Conservation (phyloP, 2,797 vertebrate species). For the Lophotriccus pileatus region DNA sequence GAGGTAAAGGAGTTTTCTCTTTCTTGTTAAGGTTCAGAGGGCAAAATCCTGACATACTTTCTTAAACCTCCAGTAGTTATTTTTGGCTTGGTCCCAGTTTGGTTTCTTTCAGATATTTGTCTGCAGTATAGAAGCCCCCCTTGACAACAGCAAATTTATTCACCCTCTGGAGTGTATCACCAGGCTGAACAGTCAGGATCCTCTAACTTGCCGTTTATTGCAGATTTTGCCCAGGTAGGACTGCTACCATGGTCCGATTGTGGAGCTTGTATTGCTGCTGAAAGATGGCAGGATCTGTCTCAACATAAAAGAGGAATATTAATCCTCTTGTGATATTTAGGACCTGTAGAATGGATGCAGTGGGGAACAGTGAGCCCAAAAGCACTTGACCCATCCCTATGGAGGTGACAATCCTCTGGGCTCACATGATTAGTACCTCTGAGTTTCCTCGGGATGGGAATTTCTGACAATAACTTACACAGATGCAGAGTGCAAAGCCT, state of each 20-base stretch:
- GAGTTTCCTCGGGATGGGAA: neutral
- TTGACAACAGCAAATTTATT: neutral
- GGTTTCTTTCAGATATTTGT: neutral
- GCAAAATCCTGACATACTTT: slow-evolving; percentile 2
- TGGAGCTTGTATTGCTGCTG: neutral
- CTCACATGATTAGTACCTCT: neutral
- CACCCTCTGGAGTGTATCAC: neutral
- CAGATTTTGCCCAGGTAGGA: neutral
- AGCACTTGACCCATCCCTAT: neutral
- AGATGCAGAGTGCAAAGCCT: neutral
- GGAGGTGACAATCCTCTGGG: neutral
- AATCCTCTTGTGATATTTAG: neutral
- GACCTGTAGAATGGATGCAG: neutral
- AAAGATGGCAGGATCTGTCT: neutral
- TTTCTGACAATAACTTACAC: neutral
- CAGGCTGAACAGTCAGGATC: neutral
- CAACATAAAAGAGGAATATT: neutral
- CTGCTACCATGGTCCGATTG: neutral
- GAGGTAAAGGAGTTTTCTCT: neutral
- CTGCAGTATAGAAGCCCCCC: neutral
- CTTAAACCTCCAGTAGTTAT: neutral
- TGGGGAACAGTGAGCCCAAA: neutral
- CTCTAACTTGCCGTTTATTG: neutral
- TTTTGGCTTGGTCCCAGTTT: neutral
- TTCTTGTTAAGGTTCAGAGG: neutral